Conservation (phyloP, 23 tunicate genomes). For the Halocynthia roretzi region DNA sequence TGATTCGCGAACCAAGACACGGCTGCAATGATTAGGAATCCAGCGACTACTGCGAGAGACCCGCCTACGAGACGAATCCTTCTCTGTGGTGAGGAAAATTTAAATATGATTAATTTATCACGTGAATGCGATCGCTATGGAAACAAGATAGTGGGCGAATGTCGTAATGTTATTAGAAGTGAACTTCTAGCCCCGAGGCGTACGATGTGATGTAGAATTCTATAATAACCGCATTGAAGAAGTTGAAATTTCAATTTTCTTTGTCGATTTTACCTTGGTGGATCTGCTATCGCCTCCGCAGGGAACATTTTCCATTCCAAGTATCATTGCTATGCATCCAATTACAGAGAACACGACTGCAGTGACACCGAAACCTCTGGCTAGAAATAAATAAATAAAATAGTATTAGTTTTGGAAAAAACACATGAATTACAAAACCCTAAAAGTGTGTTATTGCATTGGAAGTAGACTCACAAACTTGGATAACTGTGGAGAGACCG, state of each 20-base stretch:
- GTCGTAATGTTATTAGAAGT: not conserved
- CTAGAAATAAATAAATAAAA: constrained; percentile 21
- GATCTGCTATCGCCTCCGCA: constrained; percentile 58
- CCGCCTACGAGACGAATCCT: constrained; percentile 68
- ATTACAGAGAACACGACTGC: constrained; percentile 39
- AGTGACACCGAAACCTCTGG: constrained; percentile 67
- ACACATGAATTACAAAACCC: not conserved
- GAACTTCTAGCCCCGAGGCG: not conserved
- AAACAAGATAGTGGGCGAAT: no score
- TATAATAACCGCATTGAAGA: not conserved
- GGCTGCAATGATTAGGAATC: constrained; percentile 52
- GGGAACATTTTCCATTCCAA: constrained; percentile 78
- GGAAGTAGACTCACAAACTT: constrained; percentile 35
- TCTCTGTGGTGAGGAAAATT: constrained; percentile 16
- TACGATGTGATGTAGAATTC: not conserved
- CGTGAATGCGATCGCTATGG: no score
- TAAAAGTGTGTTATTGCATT: not conserved
- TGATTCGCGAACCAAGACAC: constrained; percentile 85
- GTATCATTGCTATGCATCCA: constrained; percentile 20
- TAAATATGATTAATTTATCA: no score
- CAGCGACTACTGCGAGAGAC: constrained; percentile 24
- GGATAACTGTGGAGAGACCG: constrained; percentile 46
- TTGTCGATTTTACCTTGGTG: constrained; percentile 22
- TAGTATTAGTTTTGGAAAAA: not conserved
- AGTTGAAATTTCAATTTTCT: not conserved